Percentiles rank a stretch among this genome's conserved stretches.
Conservation (phyloP, 2,113 vertebrate species). For the Microcebus griseorufus region DNA sequence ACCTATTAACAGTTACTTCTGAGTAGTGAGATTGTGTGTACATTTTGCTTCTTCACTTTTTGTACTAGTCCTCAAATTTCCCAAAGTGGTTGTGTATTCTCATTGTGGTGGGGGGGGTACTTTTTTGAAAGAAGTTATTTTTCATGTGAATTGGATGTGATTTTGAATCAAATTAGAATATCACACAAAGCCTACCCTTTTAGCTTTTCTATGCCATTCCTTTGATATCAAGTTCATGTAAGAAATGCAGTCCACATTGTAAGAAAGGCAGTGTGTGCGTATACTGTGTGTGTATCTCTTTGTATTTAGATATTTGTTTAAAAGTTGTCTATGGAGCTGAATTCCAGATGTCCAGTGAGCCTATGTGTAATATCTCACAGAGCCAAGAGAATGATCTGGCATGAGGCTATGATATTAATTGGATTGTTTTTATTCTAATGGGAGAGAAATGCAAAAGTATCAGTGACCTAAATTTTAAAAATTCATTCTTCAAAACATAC, state of each 20-base stretch:
- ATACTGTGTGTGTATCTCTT: background rate
- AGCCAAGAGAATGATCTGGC: background rate
- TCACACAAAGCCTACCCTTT: background rate
- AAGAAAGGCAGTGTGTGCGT: background rate
- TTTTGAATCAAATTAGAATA: conserved; percentile 55
- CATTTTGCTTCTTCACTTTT: background rate
- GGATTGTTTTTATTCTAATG: conserved; percentile 12
- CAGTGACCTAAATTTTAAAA: background rate
- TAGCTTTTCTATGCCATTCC: background rate
- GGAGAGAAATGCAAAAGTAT: conserved; percentile 28
- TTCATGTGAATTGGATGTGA: conserved; percentile 33
- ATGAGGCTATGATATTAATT: background rate
- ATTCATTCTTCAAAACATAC: conserved; percentile 16
- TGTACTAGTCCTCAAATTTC: background rate
- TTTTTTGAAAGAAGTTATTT: conserved; percentile 5
- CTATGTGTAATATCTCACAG: background rate
- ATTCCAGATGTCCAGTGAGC: background rate
- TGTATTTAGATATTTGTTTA: background rate
- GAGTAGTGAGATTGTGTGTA: background rate
- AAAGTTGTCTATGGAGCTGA: background rate
- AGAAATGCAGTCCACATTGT: background rate
- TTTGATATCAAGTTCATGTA: background rate
- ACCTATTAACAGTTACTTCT: background rate
- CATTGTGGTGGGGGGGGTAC: background rate
- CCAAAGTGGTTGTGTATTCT: conserved; percentile 32